Evolutionary conservation across 30 jellyfish, hydroid and myxozoan species (phyloP).

Genomic region (Hydractinia symbiolongicarpus): DNA sequence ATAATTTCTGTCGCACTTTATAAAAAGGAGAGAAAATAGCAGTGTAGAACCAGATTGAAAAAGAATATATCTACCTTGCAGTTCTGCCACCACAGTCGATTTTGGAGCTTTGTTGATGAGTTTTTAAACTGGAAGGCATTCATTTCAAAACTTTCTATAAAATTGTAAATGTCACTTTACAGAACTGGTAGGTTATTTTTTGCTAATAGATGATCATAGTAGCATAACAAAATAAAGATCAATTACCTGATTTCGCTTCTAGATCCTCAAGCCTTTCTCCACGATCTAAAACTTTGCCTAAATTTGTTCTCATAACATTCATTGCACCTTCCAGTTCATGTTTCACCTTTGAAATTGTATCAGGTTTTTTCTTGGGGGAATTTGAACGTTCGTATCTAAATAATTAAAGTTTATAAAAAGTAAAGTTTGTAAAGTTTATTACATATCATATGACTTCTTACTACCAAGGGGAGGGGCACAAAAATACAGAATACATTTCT

Average conservation of each 20-base stretch:
- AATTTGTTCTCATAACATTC: constrained; percentile 69
- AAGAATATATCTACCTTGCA: constrained; percentile 53
- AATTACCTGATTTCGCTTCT: constrained; percentile 94
- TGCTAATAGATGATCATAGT: neutral
- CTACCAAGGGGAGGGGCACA: neutral
- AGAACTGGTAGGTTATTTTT: neutral
- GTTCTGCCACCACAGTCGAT: constrained; percentile 95
- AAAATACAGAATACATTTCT: neutral
- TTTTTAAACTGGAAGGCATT: constrained; percentile 87
- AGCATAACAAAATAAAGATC: neutral
- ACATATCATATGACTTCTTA: neutral
- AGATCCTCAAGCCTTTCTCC: constrained; percentile 92
- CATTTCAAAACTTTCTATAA: constrained; percentile 91
- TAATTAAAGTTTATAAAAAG: neutral
- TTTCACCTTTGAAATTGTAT: constrained; percentile 39
- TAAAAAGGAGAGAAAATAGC: no score
- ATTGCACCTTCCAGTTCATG: constrained; percentile 80
- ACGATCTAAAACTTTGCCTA: constrained; percentile 75
- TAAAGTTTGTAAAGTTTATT: neutral
- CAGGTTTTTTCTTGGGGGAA: constrained; percentile 6
- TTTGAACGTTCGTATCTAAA: neutral
- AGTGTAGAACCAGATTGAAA: neutral
- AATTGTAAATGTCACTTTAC: neutral
- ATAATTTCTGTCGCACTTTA: no score
- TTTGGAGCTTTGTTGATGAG: constrained; percentile 70